phyloP scores from a whole-genome alignment of 2,113 vertebrate species.

The Lucifuga dentata region DNA sequence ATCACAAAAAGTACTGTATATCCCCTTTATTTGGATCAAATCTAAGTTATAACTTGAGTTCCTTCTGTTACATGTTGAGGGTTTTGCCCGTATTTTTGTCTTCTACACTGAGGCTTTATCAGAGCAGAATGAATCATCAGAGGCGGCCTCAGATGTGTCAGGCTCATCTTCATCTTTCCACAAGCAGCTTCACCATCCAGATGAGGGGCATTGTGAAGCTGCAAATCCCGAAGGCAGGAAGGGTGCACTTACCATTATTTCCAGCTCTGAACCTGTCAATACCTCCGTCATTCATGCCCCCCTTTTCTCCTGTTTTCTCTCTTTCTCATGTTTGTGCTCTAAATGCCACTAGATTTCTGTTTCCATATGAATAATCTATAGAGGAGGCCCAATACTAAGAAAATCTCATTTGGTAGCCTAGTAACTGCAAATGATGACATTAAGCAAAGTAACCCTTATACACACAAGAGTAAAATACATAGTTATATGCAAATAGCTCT shows the following conservation, averaged over 20 bases:
- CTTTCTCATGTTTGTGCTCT: constrained; percentile 34
- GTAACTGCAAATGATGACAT: not conserved
- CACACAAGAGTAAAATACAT: not conserved
- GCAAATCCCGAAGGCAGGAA: constrained; percentile 50
- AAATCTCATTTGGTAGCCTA: constrained; percentile 5
- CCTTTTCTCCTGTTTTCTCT: not conserved
- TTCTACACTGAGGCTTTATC: constrained; percentile 56
- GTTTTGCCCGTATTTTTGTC: constrained; percentile 43
- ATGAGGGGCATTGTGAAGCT: constrained; percentile 55
- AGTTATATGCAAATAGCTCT: constrained; percentile 14
- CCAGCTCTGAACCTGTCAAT: constrained; percentile 37
- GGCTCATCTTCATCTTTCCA: constrained; percentile 50
- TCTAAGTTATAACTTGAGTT: not conserved
- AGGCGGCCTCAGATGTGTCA: constrained; percentile 42
- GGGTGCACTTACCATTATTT: constrained; percentile 50
- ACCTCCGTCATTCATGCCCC: constrained; percentile 24
- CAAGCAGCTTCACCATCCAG: constrained; percentile 63
- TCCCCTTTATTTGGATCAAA: not conserved
- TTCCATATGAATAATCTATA: constrained; percentile 42
- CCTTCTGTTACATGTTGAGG: constrained; percentile 8
- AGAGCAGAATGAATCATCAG: constrained; percentile 40
- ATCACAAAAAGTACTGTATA: constrained; percentile 6
- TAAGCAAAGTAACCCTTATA: constrained; percentile 23
- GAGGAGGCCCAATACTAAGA: constrained; percentile 8
- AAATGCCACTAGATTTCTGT: constrained; percentile 55